These are phyloP conservation scores for Camponotus pennsylvanicus DNA, from an alignment of 1,140 invertebrate species.

Conservation along the genomic window DNA sequence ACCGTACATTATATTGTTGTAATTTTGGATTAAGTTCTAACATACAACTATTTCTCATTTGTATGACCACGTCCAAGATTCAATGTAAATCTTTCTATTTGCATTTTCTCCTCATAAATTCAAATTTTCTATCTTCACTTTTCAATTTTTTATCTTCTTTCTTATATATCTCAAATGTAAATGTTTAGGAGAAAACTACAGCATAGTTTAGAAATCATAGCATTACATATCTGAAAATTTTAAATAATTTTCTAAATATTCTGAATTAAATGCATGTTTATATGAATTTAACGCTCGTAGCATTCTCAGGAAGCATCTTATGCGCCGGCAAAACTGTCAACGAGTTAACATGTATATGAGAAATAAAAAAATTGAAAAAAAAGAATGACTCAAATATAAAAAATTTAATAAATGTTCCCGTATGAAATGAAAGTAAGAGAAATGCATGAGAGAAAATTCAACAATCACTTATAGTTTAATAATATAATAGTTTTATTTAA, in stretches of 20 bases:
- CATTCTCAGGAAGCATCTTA: neutral
- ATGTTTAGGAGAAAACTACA: neutral
- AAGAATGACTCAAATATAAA: neutral
- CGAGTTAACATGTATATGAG: neutral
- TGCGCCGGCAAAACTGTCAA: neutral
- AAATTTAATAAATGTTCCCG: slow-evolving; percentile 29
- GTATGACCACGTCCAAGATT: neutral
- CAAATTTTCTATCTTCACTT: neutral
- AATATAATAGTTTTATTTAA: slow-evolving; percentile 12
- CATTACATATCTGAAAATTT: neutral
- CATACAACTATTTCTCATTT: neutral
- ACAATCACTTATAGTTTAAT: slow-evolving; percentile 12
- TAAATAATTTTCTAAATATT: neutral
- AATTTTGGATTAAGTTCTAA: too few species aligned
- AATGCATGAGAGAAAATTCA: slow-evolving; percentile 5
- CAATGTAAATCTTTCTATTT: neutral
- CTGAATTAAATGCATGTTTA: neutral
- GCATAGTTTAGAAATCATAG: neutral
- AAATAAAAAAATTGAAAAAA: slow-evolving; percentile 14
- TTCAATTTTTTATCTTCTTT: neutral
- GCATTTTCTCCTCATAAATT: neutral
- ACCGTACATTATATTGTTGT: too few species aligned
- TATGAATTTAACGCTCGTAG: neutral
- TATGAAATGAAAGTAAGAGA: neutral
- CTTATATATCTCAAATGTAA: neutral